Evolutionary conservation across 1,140 invertebrate genomes (phyloP).

Genomic region (Ceratitis capitata): DNA sequence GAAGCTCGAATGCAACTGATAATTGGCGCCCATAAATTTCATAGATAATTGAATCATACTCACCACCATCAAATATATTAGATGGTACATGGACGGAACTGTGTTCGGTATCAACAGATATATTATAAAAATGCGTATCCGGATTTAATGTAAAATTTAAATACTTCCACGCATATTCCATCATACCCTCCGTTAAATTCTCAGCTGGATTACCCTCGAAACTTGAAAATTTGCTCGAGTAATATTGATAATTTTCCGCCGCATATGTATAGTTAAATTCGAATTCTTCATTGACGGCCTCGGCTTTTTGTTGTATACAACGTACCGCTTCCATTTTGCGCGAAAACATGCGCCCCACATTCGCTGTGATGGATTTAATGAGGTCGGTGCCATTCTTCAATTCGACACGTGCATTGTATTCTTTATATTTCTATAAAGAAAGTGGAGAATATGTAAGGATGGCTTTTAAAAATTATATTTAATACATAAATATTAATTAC

Average conservation of each 20-base stretch:
- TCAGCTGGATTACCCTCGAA: constrained; percentile 54
- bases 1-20: too few relatives aligned
- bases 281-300: constrained; percentile 72
- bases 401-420: constrained; percentile 77
- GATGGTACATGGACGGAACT: constrained; percentile 94
- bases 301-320: constrained; percentile 77
- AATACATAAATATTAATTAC: too few relatives aligned
- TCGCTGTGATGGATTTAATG: constrained; percentile 77
- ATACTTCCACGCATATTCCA: constrained; percentile 54
- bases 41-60: too few relatives aligned
- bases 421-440: constrained; percentile 75
- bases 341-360: constrained; percentile 79
- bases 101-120: constrained; percentile 81
- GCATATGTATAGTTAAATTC: constrained; percentile 65
- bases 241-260: constrained; percentile 69
- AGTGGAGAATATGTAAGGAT: too few relatives aligned
- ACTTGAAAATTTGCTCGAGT: constrained; percentile 77
- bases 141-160: constrained; percentile 71
- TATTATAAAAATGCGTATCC: constrained; percentile 86
- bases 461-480: too few relatives aligned
- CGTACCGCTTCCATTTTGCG: constrained; percentile 85
- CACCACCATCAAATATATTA: constrained; percentile 89
- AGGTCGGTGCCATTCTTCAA: constrained; percentile 79
- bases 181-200: constrained; percentile 43
- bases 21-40: too few relatives aligned